Evolutionary conservation across 2,113 vertebrate species (phyloP), one percentile per base, ranked within the genome.

Genomic region (Rhineura floridana): DNA sequence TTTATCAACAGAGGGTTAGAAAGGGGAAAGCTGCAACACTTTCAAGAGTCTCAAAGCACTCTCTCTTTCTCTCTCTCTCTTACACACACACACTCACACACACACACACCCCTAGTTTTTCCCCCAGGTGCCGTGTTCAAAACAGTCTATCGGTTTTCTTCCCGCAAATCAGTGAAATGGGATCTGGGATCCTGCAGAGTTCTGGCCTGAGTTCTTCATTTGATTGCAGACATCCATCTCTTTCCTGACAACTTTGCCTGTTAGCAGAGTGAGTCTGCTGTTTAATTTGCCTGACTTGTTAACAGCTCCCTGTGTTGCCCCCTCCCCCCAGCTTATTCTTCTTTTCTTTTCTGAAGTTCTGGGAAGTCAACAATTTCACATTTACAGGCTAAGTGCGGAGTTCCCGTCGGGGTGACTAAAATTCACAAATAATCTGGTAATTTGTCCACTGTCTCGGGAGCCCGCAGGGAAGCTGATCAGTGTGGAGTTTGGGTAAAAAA

Each of bases 201-300:
- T n/a, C 62, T 0, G 0, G 83, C 73, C 92, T 88, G 90, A 91
- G 84, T 93, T 92, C 93, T 84, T 63, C 0, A 2, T 92, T n/a
- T 96, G 96, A 97, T 96, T 95, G 94, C 94, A 91, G 33, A 63
- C 95, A 96, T 97, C 96, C 91, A 89, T 97, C 96, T 96, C 95
- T 86, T 90, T n/a, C 78, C 94, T 96, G 96, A 96, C 96, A 96
- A 95, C 92, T 93, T 91, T 90, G 89, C 93, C 94, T 95, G 93
- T 95, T 94, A 96, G 94, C 89, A 91, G 92, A 95, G 91, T 44
- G 94, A 95, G 90, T 91, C 93, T 87, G 93, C 91, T 94, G 93
- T 95, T 97, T 97, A 95, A 97, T 96, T 96, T 95, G 95, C 95
- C 94, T 93, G 95, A 94, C 95, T 95, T 96, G 95, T 95, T 96